Evolutionary conservation across 2,888 invertebrate species (phyloP).

Genomic region (Chymomyza caudatula): DNA sequence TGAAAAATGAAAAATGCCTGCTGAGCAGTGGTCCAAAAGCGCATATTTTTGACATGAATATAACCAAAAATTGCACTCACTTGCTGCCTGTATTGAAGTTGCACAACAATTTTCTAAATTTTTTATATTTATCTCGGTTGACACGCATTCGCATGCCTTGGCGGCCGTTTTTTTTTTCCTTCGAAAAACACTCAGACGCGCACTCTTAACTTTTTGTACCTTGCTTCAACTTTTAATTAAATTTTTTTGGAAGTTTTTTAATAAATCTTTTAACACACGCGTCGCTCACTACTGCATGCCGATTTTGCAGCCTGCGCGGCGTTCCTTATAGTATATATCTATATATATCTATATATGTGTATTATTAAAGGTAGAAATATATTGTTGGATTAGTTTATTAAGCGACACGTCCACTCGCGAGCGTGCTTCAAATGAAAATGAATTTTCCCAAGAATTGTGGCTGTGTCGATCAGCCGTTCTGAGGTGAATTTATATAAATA

Average conservation of each 20-base stretch:
- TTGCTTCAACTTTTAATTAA: not conserved
- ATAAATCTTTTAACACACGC: conserved; percentile 13
- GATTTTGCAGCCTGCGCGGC: conserved; percentile 20
- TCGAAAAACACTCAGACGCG: not conserved
- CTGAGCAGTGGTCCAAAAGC: not conserved
- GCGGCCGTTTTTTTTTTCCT: conserved; percentile 41
- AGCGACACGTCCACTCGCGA: conserved; percentile 72
- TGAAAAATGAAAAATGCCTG: not conserved
- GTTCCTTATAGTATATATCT: conserved; percentile 6
- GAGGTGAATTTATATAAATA: conserved; percentile 73
- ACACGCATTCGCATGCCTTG: conserved; percentile 53
- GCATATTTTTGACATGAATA: not conserved
- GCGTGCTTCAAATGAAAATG: conserved; percentile 72
- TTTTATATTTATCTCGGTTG: conserved; percentile 45
- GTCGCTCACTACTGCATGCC: conserved; percentile 38
- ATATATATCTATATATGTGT: conserved; percentile 23
- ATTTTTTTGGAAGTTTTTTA: not conserved
- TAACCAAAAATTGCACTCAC: conserved; percentile 41
- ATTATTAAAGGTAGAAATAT: conserved; percentile 14
- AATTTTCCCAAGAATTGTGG: conserved; percentile 42
- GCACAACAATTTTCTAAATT: conserved; percentile 40
- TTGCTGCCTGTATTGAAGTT: conserved; percentile 44
- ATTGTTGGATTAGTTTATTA: conserved; percentile 14
- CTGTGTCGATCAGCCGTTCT: conserved; percentile 65
- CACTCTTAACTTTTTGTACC: not conserved